These are phyloP conservation scores for Calidris pygmaea DNA, from an alignment of 2,113 vertebrate species.

Conservation along the genomic window DNA sequence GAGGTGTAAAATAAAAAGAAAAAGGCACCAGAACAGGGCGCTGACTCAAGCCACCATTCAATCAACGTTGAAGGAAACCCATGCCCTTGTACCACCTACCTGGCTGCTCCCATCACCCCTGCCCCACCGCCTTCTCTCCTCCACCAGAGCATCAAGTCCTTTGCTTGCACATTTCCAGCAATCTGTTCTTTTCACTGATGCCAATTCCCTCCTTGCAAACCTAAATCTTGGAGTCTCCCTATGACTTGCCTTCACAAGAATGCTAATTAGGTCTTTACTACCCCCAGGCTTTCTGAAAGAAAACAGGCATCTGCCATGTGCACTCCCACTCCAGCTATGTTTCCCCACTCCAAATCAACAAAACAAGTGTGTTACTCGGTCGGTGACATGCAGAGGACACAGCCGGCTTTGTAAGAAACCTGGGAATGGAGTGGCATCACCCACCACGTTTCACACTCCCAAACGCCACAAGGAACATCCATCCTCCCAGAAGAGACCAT, in stretches of 20 bases:
- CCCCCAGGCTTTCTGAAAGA: slow-evolving; percentile 47
- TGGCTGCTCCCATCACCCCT: not conserved
- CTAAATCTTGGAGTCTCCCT: slow-evolving; percentile 18
- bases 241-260: slow-evolving; percentile 37
- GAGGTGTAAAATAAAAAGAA: accelerated
- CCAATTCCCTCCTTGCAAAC: not conserved
- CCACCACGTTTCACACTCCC: not conserved
- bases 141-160: slow-evolving; percentile 6
- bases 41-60: not conserved
- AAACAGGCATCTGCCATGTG: slow-evolving; percentile 52
- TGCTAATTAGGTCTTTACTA: slow-evolving; percentile 55
- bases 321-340: slow-evolving; percentile 20
- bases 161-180: slow-evolving; percentile 16
- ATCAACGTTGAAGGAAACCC: accelerated
- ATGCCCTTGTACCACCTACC: not conserved
- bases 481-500: not conserved
- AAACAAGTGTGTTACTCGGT: slow-evolving; percentile 54
- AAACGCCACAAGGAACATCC: not conserved
- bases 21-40: not conserved
- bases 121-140: not conserved
- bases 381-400: slow-evolving; percentile 9
- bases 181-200: slow-evolving; percentile 23
- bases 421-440: not conserved
- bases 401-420: not conserved
- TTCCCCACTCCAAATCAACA: slow-evolving; percentile 37